Base-by-base conservation (phyloP, 2,888 invertebrate species). In the Lithophane socia region DNA sequence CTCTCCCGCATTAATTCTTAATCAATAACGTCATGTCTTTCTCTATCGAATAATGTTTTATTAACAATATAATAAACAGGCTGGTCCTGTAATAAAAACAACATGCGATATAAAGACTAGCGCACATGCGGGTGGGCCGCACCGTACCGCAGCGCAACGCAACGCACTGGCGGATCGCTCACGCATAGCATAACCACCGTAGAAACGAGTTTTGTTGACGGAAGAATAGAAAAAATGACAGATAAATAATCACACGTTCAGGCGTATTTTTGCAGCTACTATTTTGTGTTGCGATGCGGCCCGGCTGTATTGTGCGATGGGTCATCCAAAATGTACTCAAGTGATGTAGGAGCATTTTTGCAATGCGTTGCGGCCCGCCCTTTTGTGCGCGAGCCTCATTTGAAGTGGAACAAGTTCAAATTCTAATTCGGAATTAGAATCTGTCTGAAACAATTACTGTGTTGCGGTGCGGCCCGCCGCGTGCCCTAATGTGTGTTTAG, bases 21-120 rank as follows among this genome's bases (percentile, higher is more conserved):
- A 66, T 58, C 70, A 79, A 73, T 73, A 58, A 60, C 37, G n/a
- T 69, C 21, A 58, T n/a, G 56, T 21, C 2, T 64, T 65, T 65
- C 37, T 29, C 7, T 37, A 80, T 72, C 42, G 12, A 78, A 81
- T 72, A 81, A 69, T 73, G 66, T 85, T 85, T 74, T 79, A 85
- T 73, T 73, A 79, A 75, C n/a, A 71, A 68, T 47, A 76, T 63
- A 81, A 83, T 77, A 83, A 63, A 78, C 66, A 66, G 37, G 21
- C 24, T n/a, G 12, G 10, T 52, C 47, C 8, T 54, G 13, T 78
- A 83, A 66, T 77, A 82, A 82, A 82, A 82, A 81, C 54, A 61
- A 37, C 21, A 52, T 61, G 61, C 7, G 37, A 52, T 67, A 76
- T 83, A 83, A 68, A 68, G 68, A 42, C n/a, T n/a, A 0, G 60